A percentile compares a stretch with the other conserved stretches of the same genome.
These are phyloP conservation scores for Poicephalus gulielmi DNA, from an alignment of 2,113 vertebrate species.

Conservation along the genomic window DNA sequence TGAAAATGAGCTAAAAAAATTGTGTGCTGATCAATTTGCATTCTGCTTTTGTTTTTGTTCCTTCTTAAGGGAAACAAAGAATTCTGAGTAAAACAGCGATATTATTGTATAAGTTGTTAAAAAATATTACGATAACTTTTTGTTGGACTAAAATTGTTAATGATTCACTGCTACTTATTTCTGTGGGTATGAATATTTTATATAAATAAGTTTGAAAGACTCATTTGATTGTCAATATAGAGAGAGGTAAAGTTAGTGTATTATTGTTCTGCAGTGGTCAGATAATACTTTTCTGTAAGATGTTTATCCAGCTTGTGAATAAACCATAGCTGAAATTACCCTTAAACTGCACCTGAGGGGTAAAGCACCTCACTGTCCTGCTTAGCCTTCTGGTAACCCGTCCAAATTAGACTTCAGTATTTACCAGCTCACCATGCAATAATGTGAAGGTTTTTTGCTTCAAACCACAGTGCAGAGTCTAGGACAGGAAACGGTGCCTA, in stretches of 20 bases:
- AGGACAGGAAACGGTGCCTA: rapidly evolving
- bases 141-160: neutral
- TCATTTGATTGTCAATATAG: neutral
- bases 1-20: neutral
- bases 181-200: neutral
- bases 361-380: neutral
- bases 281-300: neutral
- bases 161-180: neutral
- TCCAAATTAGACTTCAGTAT: neutral
- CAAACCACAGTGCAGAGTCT: neutral
- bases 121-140: neutral
- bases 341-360: neutral
- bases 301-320: neutral
- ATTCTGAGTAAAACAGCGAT: neutral
- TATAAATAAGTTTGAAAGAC: neutral
- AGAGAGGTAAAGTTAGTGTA: neutral
- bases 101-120: neutral
- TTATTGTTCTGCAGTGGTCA: neutral
- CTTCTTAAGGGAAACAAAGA: neutral
- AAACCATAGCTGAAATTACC: neutral
- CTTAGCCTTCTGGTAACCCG: neutral
- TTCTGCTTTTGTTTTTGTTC: neutral
- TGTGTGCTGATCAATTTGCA: neutral
- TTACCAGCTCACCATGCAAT: neutral
- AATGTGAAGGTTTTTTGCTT: neutral